These are phyloP conservation scores for Melanchra persicariae DNA, from an alignment of 2,888 invertebrate species.

Conservation along the genomic window DNA sequence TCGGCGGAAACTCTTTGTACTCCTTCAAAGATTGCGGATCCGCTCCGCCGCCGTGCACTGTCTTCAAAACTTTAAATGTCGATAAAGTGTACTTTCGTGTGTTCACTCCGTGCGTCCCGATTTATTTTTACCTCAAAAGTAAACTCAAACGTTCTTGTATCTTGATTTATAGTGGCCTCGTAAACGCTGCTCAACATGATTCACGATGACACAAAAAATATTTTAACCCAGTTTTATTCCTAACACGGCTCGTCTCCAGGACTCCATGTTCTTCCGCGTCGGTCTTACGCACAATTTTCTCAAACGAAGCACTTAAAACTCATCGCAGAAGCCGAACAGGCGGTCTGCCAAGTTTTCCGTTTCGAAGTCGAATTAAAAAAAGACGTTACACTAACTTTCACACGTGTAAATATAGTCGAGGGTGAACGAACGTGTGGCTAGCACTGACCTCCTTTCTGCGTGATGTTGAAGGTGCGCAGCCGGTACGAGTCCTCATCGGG, in stretches of 20 bases:
- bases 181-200: conserved; percentile 80
- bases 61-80: conserved; percentile 54
- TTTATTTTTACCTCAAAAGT: conserved; percentile 85
- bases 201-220: conserved; percentile 79
- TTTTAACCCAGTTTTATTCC: conserved; percentile 75
- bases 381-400: conserved; percentile 77
- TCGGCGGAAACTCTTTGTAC: conserved; percentile 62
- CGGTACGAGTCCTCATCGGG: conserved; percentile 97
- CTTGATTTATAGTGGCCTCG: conserved; percentile 83
- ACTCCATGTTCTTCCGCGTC: conserved; percentile 65
- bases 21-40: conserved; percentile 37
- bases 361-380: conserved; percentile 80
- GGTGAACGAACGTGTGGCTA: conserved; percentile 84
- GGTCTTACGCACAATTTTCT: conserved; percentile 59
- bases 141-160: conserved; percentile 78
- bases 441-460: conserved; percentile 95
- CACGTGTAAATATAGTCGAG: conserved; percentile 79
- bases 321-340: conserved; percentile 71
- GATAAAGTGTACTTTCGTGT: conserved; percentile 56
- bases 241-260: conserved; percentile 60
- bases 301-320: conserved; percentile 71
- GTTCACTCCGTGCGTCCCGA: conserved; percentile 57
- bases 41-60: conserved; percentile 31
- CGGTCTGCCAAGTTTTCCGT: conserved; percentile 83
- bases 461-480: conserved; percentile 97